phyloP scores from a whole-genome alignment of 2,797 vertebrate genomes.

The Chaetodon trifasciatus region DNA sequence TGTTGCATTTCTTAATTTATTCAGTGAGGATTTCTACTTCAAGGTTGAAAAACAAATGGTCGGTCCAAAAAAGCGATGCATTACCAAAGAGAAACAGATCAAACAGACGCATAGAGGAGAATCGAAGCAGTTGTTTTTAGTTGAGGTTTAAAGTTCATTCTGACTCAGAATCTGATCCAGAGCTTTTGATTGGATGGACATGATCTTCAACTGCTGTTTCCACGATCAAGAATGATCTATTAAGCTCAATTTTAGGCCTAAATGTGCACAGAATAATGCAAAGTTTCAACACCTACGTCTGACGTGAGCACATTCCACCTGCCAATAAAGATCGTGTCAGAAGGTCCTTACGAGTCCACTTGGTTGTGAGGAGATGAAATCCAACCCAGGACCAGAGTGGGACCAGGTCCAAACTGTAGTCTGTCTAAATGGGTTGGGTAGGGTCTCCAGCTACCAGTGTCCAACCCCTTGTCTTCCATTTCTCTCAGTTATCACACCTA shows the following conservation, averaged over 20 bases:
- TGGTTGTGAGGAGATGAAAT: neutral
- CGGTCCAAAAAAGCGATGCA: neutral
- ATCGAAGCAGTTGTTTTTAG: neutral
- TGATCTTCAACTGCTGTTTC: neutral
- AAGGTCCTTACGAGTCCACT: neutral
- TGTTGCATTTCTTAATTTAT: slow-evolving; percentile 46
- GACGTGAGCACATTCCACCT: neutral
- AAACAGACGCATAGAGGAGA: neutral
- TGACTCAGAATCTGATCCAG: neutral
- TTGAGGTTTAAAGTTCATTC: neutral
- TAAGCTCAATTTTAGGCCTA: neutral
- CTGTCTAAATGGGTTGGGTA: neutral
- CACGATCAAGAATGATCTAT: neutral
- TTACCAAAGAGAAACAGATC: slow-evolving; percentile 1
- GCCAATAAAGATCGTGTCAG: neutral
- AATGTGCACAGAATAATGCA: neutral
- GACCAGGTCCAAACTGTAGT: neutral
- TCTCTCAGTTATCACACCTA: neutral
- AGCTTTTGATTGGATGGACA: neutral
- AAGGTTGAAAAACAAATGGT: slow-evolving; percentile 54
- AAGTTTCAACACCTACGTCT: neutral
- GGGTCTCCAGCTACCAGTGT: neutral
- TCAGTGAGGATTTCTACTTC: slow-evolving; percentile 38
- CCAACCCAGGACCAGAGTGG: neutral
- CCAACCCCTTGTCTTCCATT: neutral